Evolutionary conservation across 2,113 vertebrate species (phyloP), one percentile per base, ranked within the genome.

Genomic region (Zapus hudsonius): DNA sequence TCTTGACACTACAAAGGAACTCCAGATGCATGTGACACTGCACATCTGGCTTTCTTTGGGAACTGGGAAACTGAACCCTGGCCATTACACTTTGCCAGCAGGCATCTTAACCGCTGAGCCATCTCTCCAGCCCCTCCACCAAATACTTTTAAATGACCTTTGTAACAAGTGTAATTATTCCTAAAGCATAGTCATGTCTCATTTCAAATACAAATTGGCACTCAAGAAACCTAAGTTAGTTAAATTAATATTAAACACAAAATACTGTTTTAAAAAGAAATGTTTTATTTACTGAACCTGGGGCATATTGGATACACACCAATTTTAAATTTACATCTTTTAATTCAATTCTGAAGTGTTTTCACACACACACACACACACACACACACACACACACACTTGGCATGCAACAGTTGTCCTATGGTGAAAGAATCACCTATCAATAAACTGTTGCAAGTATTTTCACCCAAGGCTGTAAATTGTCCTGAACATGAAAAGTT

Each of bases 241-340:
- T 6, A 90, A 40, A 67, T 52, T 78, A 73, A 83, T 20, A 94
- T 59, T 89, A 94, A 93, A 81, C 76, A 92, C 87, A 82, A 31
- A 92, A 86, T 11, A 84, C 42, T 66, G 89, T 97, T 97, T 98
- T 98, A 98, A 98, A 98, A 98, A 99, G 98, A 99, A 99, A 98
- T 67, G 98, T 97, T 99, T 99, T 99, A 99, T 98, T 98, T 99
- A 98, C 98, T 98, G 99, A 99, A 99, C 97, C 97, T 98, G 98
- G 98, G 98, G 98, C 98, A 97, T 98, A 98, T 98, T 97, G 97
- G 98, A 98, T 97, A 98, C 97, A 98, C 97, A 97, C 98, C 98
- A 98, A 97, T 98, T 98, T 98, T 98, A 97, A 98, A 98, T 98
- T 97, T 98, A 98, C 98, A 99, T 97, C 98, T 98, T 97, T 97